These are phyloP conservation scores for Chlamydotis undulata DNA, from an alignment of 2,113 vertebrate genomes.

Conservation along the genomic window DNA sequence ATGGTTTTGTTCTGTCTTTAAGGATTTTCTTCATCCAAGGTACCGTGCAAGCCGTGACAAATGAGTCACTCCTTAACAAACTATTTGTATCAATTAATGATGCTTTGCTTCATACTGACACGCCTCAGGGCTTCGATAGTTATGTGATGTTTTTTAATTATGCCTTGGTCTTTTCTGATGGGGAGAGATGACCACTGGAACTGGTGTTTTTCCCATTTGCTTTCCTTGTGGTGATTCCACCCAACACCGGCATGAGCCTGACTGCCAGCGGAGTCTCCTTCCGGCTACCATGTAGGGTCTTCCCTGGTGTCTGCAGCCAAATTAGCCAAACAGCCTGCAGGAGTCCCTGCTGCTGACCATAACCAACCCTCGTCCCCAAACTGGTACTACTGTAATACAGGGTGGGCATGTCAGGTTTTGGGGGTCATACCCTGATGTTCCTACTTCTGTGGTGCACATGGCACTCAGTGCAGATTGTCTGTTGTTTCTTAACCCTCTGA, in stretches of 20 bases:
- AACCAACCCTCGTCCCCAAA: not conserved
- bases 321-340: not conserved
- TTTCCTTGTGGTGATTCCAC: not conserved
- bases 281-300: not conserved
- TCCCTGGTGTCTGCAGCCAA: not conserved
- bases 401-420: not conserved
- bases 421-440: not conserved
- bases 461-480: rapidly evolving
- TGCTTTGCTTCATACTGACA: not conserved
- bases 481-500: not conserved
- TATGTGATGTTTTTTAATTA: not conserved
- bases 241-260: not conserved
- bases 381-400: not conserved
- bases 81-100: not conserved
- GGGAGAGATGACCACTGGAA: not conserved
- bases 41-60: not conserved
- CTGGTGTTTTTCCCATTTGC: not conserved
- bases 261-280: not conserved
- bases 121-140: not conserved
- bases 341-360: not conserved
- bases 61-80: not conserved
- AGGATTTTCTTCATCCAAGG: not conserved
- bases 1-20: not conserved
- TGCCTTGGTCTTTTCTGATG: not conserved
- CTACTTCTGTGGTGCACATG: rapidly evolving